Evolutionary conservation across 1,140 invertebrate species (phyloP), one percentile per base, ranked within the genome.

Genomic region (Chionoecetes opilio): DNA sequence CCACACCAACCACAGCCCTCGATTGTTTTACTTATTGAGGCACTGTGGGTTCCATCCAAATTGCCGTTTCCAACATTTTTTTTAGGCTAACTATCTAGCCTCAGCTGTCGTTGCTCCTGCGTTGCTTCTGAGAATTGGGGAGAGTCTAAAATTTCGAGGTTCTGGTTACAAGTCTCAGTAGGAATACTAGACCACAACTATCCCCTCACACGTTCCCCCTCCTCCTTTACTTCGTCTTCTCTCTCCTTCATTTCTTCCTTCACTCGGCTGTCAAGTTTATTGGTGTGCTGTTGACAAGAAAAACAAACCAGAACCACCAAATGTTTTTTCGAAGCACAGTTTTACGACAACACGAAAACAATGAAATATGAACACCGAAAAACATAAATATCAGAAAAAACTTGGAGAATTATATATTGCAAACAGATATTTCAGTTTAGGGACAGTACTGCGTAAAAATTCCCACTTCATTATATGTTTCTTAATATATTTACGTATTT

Each of bases 331-430:
- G 21, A 75, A 75, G 63, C 63, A 75, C 63, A 75, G n/a, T 75
- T 75, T 75, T 75, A 75, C 63, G 63, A 75, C 63, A 8, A 75
- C 63, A 75, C n/a, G 63, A 75, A 75, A 75, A 75, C 63, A 75
- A 75, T 75, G 63, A 75, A 75, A 75, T n/a, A 75, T 75, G 63
- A 75, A 75, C 21, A 75, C n/a, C 21, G n/a, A 75, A 11, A 75
- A 11, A n/a, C 21, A 75, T 21, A 75, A n/a, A 17, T 75, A 75
- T 75, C 3, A 75, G 63, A n/a, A 53, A 9, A 9, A 46, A 5
- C 0, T 26, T 21, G 26, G 0, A 11, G 63, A n/a, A n/a, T 75
- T 21, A 26, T n/a, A 6, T 75, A n/a, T 5, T n/a, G n/a, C n/a
- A 53, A 9, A n/a, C 21, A 75, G 21, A n/a, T n/a, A 1, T n/a